Base-by-base conservation (phyloP, 2,888 invertebrate species). In the Epirrhoe alternata region DNA sequence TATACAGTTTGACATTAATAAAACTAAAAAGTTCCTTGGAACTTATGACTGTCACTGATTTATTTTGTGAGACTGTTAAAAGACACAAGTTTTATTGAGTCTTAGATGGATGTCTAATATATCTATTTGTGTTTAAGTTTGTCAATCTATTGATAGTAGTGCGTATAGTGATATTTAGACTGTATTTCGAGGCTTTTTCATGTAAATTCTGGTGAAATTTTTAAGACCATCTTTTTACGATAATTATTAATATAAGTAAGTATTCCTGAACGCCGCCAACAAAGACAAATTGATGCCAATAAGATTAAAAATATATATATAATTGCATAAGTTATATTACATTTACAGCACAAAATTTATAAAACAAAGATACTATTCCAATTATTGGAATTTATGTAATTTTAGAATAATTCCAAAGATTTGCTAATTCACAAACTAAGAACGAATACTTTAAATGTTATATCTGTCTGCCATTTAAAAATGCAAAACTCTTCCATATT, bases 401-500 rank as follows among this genome's bases (percentile, higher is more conserved):
- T 78, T 80, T 81, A 38, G 75, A 82, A 85, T 83, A 88, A 90
- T 91, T 91, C 91, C 91, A 92, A 92, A 92, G 91, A 91, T 85
- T 81, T 82, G 55, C 63, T 55, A 61, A 54, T 64, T 56, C 77
- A 77, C 84, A 84, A 84, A 84, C 80, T 53, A 7, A 52, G 8
- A 42, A 42, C 4, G 12, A 42, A 12, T 12, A 10, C 12, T 42
- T 12, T 5, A 24, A 24, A 24, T 24, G 3, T n/a, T 24, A 24
- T 24, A 42, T 42, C 8, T 42, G 10, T 38, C 8, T 38, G 33
- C 10, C 10, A 10, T n/a, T 51, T 51, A 30, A 12, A 17, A 38
- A 38, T 24, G 10, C 12, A 14, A 31, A n/a, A 52, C n/a, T 31
- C 17, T 50, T 50, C 17, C 51, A 51, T 51, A 12, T 30, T 30